Conservation (phyloP, 2,113 vertebrate species). For the Larimichthys polyactis region DNA sequence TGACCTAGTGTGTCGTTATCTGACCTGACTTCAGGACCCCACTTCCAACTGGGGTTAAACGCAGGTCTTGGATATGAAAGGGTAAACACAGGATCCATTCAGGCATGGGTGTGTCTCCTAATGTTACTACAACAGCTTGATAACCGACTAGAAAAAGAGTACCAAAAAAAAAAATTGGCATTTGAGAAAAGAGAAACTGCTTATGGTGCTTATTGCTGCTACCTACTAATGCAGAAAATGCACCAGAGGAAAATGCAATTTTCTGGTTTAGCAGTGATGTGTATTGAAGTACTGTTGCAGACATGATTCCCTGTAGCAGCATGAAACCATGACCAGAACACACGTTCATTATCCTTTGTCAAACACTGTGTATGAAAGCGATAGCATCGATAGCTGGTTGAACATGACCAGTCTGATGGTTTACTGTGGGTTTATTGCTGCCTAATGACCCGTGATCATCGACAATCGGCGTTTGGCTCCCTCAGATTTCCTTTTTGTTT, state of each 20-base stretch:
- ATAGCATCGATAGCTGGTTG: neutral
- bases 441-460: neutral
- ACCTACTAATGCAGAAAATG: constrained; percentile 24
- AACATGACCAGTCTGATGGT: neutral
- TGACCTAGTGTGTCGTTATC: neutral
- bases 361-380: neutral
- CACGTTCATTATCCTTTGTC: neutral
- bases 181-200: neutral
- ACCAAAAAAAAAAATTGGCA: neutral
- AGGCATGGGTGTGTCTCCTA: neutral
- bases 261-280: constrained; percentile 28
- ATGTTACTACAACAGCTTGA: neutral
- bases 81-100: neutral
- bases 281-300: constrained; percentile 16
- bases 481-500: neutral
- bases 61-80: neutral
- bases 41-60: neutral
- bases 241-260: constrained; percentile 9
- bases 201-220: constrained; percentile 1
- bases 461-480: neutral
- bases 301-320: constrained; percentile 23
- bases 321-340: constrained; percentile 23
- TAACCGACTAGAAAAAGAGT: neutral
- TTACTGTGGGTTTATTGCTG: neutral
- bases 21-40: constrained; percentile 2